A percentile compares a stretch with the other conserved stretches of the same genome.
Evolutionary conservation across 2,113 vertebrate species (phyloP).

Genomic region (Calyptomena viridis): DNA sequence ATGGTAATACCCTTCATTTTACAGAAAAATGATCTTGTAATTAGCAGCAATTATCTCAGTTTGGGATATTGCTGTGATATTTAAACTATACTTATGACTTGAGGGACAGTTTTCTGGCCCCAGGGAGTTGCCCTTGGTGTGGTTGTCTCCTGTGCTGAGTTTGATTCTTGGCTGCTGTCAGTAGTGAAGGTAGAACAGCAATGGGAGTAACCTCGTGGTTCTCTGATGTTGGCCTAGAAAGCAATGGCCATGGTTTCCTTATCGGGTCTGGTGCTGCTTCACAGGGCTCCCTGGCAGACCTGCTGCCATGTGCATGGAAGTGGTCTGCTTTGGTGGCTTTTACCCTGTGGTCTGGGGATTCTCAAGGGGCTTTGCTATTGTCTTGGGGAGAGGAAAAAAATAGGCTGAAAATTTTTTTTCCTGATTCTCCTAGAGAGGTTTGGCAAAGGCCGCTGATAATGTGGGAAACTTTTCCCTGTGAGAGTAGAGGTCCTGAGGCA

Average conservation of each 20-base stretch:
- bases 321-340: not conserved
- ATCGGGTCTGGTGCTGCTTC: not conserved
- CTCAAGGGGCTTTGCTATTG: not conserved
- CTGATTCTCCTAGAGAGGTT: not conserved
- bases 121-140: not conserved
- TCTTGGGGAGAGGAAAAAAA: not conserved
- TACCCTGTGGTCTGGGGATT: not conserved
- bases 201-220: not conserved
- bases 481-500: not conserved
- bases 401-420: not conserved
- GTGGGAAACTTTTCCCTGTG: not conserved
- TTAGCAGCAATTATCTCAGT: not conserved
- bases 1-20: not conserved
- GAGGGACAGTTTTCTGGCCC: not conserved
- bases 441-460: not conserved
- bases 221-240: not conserved
- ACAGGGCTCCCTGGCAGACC: not conserved
- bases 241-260: fast-evolving
- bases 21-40: not conserved
- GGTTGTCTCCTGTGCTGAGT: not conserved
- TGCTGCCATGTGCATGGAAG: fast-evolving
- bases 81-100: not conserved
- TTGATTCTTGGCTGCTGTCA: not conserved
- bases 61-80: not conserved
- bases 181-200: not conserved